These are phyloP conservation scores for Aldrovandia affinis DNA, from an alignment of 2,797 vertebrate genomes.

Conservation along the genomic window DNA sequence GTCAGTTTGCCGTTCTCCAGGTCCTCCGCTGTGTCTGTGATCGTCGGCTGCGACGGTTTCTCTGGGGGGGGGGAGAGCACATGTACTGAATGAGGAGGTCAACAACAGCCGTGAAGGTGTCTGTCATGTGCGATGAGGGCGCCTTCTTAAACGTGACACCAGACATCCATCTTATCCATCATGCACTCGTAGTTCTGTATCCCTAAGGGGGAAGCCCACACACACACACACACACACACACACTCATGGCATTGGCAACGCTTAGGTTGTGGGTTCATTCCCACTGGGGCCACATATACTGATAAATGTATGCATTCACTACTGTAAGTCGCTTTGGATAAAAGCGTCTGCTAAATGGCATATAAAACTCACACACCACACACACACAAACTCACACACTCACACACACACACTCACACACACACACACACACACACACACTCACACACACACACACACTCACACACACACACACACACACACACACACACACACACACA, in stretches of 20 bases:
- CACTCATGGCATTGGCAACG: background rate
- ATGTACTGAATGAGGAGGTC: background rate
- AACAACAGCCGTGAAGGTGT: background rate
- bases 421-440: conserved; percentile 8
- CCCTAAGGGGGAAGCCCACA: background rate
- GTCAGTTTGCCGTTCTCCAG: conserved; percentile 85
- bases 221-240: conserved; percentile 5
- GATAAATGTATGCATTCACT: no score
- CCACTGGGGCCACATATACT: no score
- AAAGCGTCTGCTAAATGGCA: no score
- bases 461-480: conserved; percentile 8
- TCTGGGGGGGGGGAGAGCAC: conserved; percentile 68
- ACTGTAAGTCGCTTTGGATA: no score
- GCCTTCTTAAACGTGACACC: background rate
- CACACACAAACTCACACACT: conserved; percentile 13
- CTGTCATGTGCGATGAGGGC: background rate
- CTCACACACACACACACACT: conserved; percentile 2
- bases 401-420: background rate
- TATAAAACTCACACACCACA: no score
- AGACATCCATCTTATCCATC: background rate
- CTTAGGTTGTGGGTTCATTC: no score
- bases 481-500: conserved; percentile 8
- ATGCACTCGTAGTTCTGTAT: background rate
- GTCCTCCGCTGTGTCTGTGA: conserved; percentile 76
- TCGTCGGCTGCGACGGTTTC: conserved; percentile 80